These are phyloP conservation scores for Leptoclinus maculatus DNA, from an alignment of 2,797 vertebrate genomes.

Conservation along the genomic window DNA sequence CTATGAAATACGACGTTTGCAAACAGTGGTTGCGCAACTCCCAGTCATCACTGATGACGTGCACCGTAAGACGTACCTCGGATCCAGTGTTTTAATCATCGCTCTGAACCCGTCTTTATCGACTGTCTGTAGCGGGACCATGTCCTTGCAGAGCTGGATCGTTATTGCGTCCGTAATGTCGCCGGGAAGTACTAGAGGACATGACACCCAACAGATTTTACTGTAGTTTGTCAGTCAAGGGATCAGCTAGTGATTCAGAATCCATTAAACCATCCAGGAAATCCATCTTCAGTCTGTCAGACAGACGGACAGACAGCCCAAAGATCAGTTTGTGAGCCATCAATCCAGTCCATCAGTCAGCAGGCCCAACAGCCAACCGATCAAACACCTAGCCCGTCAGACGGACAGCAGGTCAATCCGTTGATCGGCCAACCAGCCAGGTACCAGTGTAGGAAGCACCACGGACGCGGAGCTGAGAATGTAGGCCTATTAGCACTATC, in stretches of 20 bases:
- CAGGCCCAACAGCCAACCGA: constrained; percentile 1
- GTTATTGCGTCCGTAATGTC: too few species aligned
- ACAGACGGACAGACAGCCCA: not conserved
- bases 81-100: too few species aligned
- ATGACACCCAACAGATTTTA: constrained; percentile 2
- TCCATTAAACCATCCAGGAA: constrained; percentile 13
- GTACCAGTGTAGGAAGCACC: constrained; percentile 3
- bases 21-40: too few species aligned
- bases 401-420: not conserved
- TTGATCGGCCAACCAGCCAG: constrained; percentile 13
- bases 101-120: too few species aligned
- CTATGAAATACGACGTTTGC: too few species aligned
- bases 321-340: constrained; percentile 10
- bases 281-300: constrained; percentile 16
- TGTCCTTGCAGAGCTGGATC: too few species aligned
- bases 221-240: constrained; percentile 15
- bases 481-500: constrained; percentile 44
- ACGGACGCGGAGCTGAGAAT: constrained; percentile 9
- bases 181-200: not conserved
- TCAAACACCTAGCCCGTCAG: not conserved
- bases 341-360: constrained; percentile 4
- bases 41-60: too few species aligned
- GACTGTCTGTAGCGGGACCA: too few species aligned
- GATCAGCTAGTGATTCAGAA: constrained; percentile 24
- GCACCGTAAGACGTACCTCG: too few species aligned